Evolutionary conservation across 2,888 invertebrate genomes (phyloP).

Genomic region (Cordilura impudica): DNA sequence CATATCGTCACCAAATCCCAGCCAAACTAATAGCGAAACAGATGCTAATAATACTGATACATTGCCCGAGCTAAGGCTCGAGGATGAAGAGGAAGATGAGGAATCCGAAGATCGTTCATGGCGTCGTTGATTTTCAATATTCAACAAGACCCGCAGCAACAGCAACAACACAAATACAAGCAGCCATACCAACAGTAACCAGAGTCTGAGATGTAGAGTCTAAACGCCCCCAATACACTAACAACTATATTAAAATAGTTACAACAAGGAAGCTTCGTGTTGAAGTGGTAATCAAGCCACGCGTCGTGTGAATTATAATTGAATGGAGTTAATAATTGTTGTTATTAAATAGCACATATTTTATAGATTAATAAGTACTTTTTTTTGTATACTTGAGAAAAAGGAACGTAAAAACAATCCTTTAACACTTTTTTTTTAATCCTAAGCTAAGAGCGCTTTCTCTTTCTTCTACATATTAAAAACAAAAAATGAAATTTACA

Average conservation of each 20-base stretch:
- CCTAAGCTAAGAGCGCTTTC: conserved; percentile 46
- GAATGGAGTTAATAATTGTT: conserved; percentile 51
- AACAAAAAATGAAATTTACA: conserved; percentile 13
- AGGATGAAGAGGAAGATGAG: conserved; percentile 92
- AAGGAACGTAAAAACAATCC: conserved; percentile 41
- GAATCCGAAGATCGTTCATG: conserved; percentile 91
- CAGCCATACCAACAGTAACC: conserved; percentile 61
- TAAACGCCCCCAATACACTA: conserved; percentile 30
- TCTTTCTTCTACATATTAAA: conserved; percentile 21
- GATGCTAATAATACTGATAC: conserved; percentile 73
- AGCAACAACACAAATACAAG: conserved; percentile 39
- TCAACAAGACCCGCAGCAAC: conserved; percentile 37
- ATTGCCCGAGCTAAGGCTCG: conserved; percentile 84
- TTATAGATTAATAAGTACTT: conserved; percentile 52
- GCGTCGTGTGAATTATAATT: conserved; percentile 33
- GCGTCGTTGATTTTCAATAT: conserved; percentile 85
- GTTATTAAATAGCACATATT: conserved; percentile 61
- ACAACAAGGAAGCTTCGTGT: conserved; percentile 5
- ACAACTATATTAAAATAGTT: conserved; percentile 4
- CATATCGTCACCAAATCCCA: conserved; percentile 20
- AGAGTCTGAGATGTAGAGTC: conserved; percentile 63
- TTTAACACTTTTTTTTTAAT: conserved; percentile 49
- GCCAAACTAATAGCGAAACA: conserved; percentile 67
- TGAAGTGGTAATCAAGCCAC: background rate
- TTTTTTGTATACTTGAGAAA: conserved; percentile 59